Evolutionary conservation across 2,888 invertebrate species (phyloP), one percentile per base, ranked within the genome.

Genomic region (Drepana falcataria): DNA sequence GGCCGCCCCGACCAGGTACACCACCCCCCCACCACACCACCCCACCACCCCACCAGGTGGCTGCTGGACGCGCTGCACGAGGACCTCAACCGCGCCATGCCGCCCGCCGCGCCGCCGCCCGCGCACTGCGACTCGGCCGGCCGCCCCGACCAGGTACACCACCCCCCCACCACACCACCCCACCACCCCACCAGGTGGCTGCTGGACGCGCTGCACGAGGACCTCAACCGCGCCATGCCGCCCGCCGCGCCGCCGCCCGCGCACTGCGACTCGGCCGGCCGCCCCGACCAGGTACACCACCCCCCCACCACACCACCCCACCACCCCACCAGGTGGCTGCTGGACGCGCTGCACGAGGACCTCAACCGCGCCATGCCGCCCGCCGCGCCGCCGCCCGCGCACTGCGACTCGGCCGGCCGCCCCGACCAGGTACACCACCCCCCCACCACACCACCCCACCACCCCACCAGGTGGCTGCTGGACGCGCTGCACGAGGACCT

Each of bases 401-500:
- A 55, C 93, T 5, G 37, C 49, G 33, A 21, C 37, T 33, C 85
- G 85, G 53, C 94, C 94, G 40, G 44, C 59, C n/a, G 51, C 41
- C 37, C 35, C 47, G 47, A 52, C 35, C 56, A 2, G 41, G 0
- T 58, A 3, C 48, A 4, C 35, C 52, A 55, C 40, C 52, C 47
- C 0, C 3, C 52, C 33, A 51, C 61, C 35, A 40, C n/a, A 35
- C 63, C 61, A 64, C 55, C 63, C 6, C n/a, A n/a, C n/a, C n/a
- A n/a, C n/a, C n/a, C n/a, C n/a, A n/a, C n/a, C n/a, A n/a, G n/a
- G n/a, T 91, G 52, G 47, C 35, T 98, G 63, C 91, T 98, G 69
- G 98, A 98, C 89, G 95, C 96, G 52, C 92, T 98, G 64, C 98
- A 98, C 85, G 97, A 98, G 91, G 97, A 98, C 85, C 92, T 98